Percentiles rank a stretch among this genome's conserved stretches.
These are phyloP conservation scores for Sinelater perroti DNA, from an alignment of 2,888 invertebrate species.

Conservation along the genomic window DNA sequence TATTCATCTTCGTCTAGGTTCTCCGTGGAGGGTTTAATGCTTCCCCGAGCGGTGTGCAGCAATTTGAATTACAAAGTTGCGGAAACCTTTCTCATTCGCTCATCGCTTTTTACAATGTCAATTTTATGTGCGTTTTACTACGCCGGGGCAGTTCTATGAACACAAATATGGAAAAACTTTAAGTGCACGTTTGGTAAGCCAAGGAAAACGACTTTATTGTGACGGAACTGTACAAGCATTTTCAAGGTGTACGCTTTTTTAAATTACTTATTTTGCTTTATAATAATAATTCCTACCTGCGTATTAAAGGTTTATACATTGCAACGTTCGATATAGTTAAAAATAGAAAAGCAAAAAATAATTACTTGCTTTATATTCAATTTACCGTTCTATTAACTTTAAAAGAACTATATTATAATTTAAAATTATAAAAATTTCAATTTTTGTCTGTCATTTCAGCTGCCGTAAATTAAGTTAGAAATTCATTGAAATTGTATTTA, in stretches of 20 bases:
- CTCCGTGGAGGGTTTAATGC: slow-evolving; percentile 6
- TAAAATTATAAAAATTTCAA: background rate
- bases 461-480: slow-evolving; percentile 9
- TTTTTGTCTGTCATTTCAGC: slow-evolving; percentile 3
- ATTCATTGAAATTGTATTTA: slow-evolving; percentile 9
- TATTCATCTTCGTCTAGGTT: slow-evolving; percentile 2
- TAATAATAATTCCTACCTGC: no score
- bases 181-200: slow-evolving; percentile 7
- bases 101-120: slow-evolving; percentile 23
- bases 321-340: no score
- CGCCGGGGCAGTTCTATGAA: slow-evolving; percentile 11
- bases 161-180: slow-evolving; percentile 20
- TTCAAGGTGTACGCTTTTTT: no score
- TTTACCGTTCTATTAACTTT: no score
- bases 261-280: no score
- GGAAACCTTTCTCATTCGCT: slow-evolving; percentile 17
- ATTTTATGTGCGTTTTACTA: slow-evolving; percentile 21
- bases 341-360: no score
- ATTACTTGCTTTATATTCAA: no score
- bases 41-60: slow-evolving; percentile 4
- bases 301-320: no score
- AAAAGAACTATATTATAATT: no score
- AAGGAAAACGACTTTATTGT: no score
- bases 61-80: slow-evolving; percentile 27
- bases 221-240: no score